Evolutionary conservation across 2,113 vertebrate genomes (phyloP), one percentile per base, ranked within the genome.

Genomic region (Chionodraco myersi): DNA sequence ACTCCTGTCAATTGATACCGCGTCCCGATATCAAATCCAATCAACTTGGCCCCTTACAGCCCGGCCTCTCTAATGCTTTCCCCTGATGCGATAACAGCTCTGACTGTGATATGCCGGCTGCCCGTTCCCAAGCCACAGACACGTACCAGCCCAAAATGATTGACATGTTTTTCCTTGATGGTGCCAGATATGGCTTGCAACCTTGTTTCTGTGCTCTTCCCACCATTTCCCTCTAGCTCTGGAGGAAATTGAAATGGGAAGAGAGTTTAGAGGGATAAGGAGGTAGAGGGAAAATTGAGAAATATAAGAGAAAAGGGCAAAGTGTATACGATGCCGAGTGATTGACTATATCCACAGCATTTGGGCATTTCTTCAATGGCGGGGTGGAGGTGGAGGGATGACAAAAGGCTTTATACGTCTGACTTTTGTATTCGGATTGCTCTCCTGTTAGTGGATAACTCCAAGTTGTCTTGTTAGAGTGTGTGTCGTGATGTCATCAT

Each of bases 131-230:
- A 79, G 72, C 75, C 63, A 57, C 59, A 89, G 82, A 81, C 44
- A 11, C 23, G 34, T 63, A 73, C 63, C 72, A 18, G 73, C 61
- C 83, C 68, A 64, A 84, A 89, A 80, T 90, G 86, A 92, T 88
- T 91, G 92, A 91, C 89, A 70, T 86, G 86, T 91, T 91, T 89
- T 92, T 78, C 81, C 83, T 84, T 72, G 83, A 91, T 91, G 85
- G 82, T 88, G 86, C 78, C 81, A 86, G 89, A 92, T 90, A 89
- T 77, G 82, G 75, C 79, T 72, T 3, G 7, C 75, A 80, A 71
- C 76, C 75, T 77, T 79, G 76, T 80, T 67, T 68, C 81, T 61
- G 41, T n/a, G 16, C 73, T 85, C 56, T 81, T 77, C 67, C 75
- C 47, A 65, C 70, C 73, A 59, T 90, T 88, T 82, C 77, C 76